Evolutionary conservation across 2,888 invertebrate genomes (phyloP).

Genomic region (Automeris io): DNA sequence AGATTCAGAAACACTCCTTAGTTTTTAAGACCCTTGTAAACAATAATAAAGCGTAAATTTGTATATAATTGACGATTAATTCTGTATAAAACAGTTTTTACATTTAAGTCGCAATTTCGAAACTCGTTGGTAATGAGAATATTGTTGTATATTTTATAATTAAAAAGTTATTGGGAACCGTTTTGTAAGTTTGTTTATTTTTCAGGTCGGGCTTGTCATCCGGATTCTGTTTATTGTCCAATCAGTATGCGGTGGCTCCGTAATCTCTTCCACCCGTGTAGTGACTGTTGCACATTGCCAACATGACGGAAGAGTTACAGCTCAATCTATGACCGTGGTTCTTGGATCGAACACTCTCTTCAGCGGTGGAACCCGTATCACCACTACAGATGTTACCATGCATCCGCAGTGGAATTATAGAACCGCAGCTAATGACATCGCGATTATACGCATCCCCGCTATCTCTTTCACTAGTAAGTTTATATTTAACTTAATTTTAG

Average conservation of each 20-base stretch:
- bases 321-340: constrained; percentile 18
- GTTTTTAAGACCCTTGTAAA: too few relatives aligned
- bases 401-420: constrained; percentile 19
- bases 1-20: too few relatives aligned
- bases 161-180: too few relatives aligned
- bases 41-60: too few relatives aligned
- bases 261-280: constrained; percentile 14
- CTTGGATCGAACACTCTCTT: constrained; percentile 23
- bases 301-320: constrained; percentile 18
- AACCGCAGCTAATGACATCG: constrained; percentile 21
- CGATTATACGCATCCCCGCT: constrained; percentile 20
- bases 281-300: constrained; percentile 25
- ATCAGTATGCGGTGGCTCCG: constrained; percentile 28
- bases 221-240: constrained; percentile 21
- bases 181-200: background rate
- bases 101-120: too few relatives aligned
- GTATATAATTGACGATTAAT: too few relatives aligned
- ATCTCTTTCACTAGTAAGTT: constrained; percentile 24
- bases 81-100: too few relatives aligned
- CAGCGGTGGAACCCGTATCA: constrained; percentile 20
- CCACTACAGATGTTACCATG: constrained; percentile 10
- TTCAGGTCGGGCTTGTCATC: constrained; percentile 34
- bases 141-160: too few relatives aligned
- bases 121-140: too few relatives aligned
- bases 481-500: too few relatives aligned